These are phyloP conservation scores for Rhynchomys soricoides DNA, from an alignment of 2,113 vertebrate species.

Conservation along the genomic window DNA sequence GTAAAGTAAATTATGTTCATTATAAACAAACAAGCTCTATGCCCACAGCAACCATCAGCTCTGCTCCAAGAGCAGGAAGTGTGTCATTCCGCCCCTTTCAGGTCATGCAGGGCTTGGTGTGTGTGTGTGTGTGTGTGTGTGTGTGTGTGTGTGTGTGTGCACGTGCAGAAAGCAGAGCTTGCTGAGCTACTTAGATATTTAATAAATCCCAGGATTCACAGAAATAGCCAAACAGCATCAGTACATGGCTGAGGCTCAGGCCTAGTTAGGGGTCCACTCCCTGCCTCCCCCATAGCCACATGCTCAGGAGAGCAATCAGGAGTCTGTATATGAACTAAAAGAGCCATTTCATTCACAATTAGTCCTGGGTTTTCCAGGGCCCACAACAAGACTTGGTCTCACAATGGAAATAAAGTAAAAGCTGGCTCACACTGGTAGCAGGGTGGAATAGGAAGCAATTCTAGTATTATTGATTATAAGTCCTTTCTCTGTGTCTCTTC, in stretches of 20 bases:
- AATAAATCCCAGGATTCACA: not conserved
- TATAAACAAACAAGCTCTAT: too few species aligned
- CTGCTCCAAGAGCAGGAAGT: too few species aligned
- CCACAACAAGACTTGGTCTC: not conserved
- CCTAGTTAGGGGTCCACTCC: not conserved
- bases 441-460: not conserved
- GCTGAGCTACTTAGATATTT: not conserved
- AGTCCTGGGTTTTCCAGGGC: not conserved
- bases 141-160: not conserved
- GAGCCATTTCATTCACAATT: not conserved
- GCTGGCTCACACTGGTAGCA: fast-evolving
- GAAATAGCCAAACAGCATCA: not conserved
- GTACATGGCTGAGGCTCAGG: not conserved
- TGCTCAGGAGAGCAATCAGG: not conserved
- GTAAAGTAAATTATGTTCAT: too few species aligned
- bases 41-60: too few species aligned
- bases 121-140: too few species aligned
- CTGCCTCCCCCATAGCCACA: not conserved
- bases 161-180: not conserved
- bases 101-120: too few species aligned
- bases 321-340: not conserved
- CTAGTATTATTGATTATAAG: fast-evolving
- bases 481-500: not conserved
- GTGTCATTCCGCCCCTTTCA: too few species aligned
- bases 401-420: fast-evolving